Evolutionary conservation across 2,888 invertebrate species (phyloP).

Genomic region (Caenorhabditis angaria): DNA sequence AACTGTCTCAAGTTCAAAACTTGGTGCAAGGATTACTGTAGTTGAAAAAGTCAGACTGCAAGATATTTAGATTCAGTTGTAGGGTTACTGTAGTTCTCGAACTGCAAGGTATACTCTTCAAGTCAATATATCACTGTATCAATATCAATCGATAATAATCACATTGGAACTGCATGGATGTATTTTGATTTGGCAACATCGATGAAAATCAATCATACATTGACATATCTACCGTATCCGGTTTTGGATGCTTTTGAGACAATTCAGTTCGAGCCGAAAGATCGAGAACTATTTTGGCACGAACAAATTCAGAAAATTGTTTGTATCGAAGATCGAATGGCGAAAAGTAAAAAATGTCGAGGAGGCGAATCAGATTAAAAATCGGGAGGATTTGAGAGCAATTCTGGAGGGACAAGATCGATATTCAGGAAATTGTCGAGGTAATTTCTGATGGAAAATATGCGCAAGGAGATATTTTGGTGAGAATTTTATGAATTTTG

Average conservation of each 20-base stretch:
- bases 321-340: constrained; percentile 45
- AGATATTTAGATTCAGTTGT: too few relatives aligned
- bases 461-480: constrained; percentile 46
- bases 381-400: constrained; percentile 41
- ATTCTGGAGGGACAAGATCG: constrained; percentile 38
- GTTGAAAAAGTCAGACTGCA: too few relatives aligned
- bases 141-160: constrained; percentile 66
- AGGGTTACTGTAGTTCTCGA: too few relatives aligned
- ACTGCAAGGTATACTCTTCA: constrained; percentile 80
- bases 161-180: constrained; percentile 68
- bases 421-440: constrained; percentile 38
- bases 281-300: constrained; percentile 29
- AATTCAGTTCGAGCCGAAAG: constrained; percentile 43
- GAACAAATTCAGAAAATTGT: constrained; percentile 45
- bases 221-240: constrained; percentile 55
- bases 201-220: constrained; percentile 54
- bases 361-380: too few relatives aligned
- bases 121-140: constrained; percentile 64
- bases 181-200: constrained; percentile 55
- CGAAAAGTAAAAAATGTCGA: constrained; percentile 29
- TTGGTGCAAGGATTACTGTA: too few relatives aligned
- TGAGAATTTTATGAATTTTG: too few relatives aligned
- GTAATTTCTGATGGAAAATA: constrained; percentile 38
- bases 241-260: constrained; percentile 54
- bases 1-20: too few relatives aligned